These are phyloP conservation scores for Yponomeuta plumbellus DNA, from an alignment of 2,888 invertebrate species.

Conservation along the genomic window DNA sequence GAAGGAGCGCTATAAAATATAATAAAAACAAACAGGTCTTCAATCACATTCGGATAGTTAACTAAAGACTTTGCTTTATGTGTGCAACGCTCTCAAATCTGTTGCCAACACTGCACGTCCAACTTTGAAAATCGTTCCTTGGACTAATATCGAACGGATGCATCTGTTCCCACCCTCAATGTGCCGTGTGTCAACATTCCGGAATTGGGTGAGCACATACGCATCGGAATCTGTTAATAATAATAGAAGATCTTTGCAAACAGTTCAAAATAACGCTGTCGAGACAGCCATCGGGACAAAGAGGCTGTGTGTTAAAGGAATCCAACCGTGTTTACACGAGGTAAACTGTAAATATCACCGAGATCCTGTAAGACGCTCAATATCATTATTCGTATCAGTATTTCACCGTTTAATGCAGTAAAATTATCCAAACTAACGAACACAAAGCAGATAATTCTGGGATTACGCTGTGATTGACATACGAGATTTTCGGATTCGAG, in stretches of 20 bases:
- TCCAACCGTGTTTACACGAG: background rate
- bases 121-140: background rate
- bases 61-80: background rate
- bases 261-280: conserved; percentile 2
- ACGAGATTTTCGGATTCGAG: background rate
- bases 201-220: background rate
- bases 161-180: background rate
- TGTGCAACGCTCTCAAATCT: background rate
- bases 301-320: background rate
- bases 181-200: background rate
- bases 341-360: background rate
- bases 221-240: background rate
- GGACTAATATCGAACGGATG: background rate
- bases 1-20: background rate
- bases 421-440: background rate
- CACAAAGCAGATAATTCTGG: background rate
- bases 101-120: background rate
- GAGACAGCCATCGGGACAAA: background rate
- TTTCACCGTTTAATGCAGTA: background rate
- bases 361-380: background rate
- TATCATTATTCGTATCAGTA: background rate
- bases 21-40: background rate
- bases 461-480: background rate
- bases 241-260: background rate
- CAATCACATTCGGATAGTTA: background rate